Conservation (phyloP, 2,888 invertebrate species). For the Noctua janthe region DNA sequence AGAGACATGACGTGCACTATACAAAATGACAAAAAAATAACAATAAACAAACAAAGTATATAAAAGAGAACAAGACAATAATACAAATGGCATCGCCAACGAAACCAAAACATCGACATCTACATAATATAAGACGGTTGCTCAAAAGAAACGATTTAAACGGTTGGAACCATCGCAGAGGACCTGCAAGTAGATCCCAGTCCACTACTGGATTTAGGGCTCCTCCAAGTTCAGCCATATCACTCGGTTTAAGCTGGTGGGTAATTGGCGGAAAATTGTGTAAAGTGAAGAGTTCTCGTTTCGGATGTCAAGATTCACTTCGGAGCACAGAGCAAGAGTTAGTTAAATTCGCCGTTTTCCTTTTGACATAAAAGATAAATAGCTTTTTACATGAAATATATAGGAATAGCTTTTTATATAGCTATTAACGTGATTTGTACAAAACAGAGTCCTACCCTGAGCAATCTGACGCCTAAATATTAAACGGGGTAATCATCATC, state of each 20-base stretch:
- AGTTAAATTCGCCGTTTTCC: background rate
- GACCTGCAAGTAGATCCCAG: background rate
- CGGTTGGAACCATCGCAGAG: background rate
- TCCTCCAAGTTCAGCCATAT: background rate
- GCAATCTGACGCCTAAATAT: no score
- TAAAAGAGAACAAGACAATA: background rate
- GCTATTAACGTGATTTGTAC: background rate
- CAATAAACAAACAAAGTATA: no score
- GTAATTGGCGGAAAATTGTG: slow-evolving; percentile 26
- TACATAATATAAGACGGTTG: background rate
- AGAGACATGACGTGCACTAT: no score
- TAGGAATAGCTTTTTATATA: background rate
- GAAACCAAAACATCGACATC: background rate
- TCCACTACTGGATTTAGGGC: background rate
- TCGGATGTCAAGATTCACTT: slow-evolving; percentile 11
- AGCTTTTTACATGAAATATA: background rate
- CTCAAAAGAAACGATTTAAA: background rate
- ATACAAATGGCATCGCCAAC: background rate
- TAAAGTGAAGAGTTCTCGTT: background rate
- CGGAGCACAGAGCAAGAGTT: no score
- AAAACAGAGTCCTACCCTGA: no score
- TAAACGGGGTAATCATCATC: no score
- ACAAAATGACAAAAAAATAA: no score
- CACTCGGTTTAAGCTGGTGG: background rate
- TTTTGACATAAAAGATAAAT: background rate